These are phyloP conservation scores for Leptosomus discolor DNA, from an alignment of 2,113 vertebrate genomes.

Conservation along the genomic window DNA sequence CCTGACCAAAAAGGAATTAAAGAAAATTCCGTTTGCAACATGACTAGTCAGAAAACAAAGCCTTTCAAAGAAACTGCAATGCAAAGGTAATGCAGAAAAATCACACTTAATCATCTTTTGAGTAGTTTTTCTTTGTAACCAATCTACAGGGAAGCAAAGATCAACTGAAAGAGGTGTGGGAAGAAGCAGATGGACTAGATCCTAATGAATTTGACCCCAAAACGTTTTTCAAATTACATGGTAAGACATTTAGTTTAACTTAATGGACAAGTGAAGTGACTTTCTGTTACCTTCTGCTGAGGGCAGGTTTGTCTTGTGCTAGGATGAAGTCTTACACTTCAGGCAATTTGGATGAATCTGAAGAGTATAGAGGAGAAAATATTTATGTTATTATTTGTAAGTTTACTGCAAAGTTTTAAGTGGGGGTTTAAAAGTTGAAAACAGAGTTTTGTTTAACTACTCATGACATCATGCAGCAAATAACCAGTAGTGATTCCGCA, in stretches of 20 bases:
- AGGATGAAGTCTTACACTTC: not conserved
- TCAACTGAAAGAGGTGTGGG: conserved; percentile 97
- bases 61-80: not conserved
- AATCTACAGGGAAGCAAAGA: conserved; percentile 91
- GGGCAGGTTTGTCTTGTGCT: not conserved
- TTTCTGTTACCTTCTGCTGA: not conserved
- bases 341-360: not conserved
- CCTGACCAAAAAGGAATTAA: not conserved
- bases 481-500: not conserved
- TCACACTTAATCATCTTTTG: not conserved
- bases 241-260: conserved; percentile 75
- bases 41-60: not conserved
- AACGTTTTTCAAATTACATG: conserved; percentile 97
- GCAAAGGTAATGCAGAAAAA: not conserved
- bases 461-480: not conserved
- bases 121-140: conserved; percentile 43
- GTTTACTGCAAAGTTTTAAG: not conserved
- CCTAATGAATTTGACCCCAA: conserved; percentile 96
- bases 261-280: not conserved
- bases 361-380: not conserved
- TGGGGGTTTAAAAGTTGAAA: not conserved
- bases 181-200: conserved; percentile 94
- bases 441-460: not conserved
- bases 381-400: not conserved
- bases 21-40: not conserved